Evolutionary conservation across 1,140 invertebrate genomes (phyloP).

Genomic region (Acyrthosiphon pisum): DNA sequence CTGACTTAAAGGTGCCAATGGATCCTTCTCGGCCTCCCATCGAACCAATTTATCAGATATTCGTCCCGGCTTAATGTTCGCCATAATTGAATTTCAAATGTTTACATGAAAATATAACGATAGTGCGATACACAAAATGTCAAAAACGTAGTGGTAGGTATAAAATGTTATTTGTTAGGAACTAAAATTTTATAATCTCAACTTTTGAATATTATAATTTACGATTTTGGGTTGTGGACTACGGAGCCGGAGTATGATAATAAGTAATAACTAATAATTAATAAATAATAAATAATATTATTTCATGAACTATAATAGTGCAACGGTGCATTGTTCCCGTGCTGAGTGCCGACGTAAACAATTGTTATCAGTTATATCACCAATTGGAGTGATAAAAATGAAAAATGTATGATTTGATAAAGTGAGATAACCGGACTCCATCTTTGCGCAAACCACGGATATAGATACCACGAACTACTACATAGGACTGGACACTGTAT

Average conservation of each 20-base stretch:
- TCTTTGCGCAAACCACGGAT: too few species aligned
- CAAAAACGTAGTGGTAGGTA: neutral
- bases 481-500: too few species aligned
- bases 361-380: neutral
- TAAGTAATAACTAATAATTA: too few species aligned
- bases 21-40: slow-evolving; percentile 46
- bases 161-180: neutral
- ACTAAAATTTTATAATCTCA: neutral
- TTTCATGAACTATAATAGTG: too few species aligned
- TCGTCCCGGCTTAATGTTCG: neutral
- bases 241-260: too few species aligned
- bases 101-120: neutral
- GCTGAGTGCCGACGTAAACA: slow-evolving; percentile 18
- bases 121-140: neutral
- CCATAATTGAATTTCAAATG: neutral
- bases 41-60: slow-evolving; percentile 39
- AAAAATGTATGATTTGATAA: neutral
- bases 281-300: too few species aligned
- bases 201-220: neutral
- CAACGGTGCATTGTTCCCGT: neutral
- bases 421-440: too few species aligned
- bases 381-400: neutral
- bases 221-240: neutral
- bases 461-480: too few species aligned
- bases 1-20: slow-evolving; percentile 38